Percentiles rank a stretch among this genome's conserved stretches.
phyloP scores from a whole-genome alignment of 2,113 vertebrate genomes.

The Hydropotes inermis region DNA sequence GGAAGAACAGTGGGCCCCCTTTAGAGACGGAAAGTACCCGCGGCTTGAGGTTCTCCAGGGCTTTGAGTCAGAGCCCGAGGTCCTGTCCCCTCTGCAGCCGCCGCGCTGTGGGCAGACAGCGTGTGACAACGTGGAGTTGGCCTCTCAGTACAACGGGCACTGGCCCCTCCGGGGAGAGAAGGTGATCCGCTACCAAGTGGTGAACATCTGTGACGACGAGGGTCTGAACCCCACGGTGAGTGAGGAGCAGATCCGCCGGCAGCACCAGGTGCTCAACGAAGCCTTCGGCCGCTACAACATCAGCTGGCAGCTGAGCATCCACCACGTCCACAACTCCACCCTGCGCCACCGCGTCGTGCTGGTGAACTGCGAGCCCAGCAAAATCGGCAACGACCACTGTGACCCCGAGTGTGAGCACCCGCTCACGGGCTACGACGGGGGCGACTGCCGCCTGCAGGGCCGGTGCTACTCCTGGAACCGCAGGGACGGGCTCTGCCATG shows the following conservation, averaged over 20 bases:
- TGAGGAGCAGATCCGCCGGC: conserved; percentile 85
- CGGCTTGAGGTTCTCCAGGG: conserved; percentile 76
- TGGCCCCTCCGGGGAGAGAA: conserved; percentile 89
- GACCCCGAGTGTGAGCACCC: conserved; percentile 95
- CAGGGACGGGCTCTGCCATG: conserved; percentile 90
- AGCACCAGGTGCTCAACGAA: conserved; percentile 85
- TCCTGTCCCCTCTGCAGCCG: conserved; percentile 84
- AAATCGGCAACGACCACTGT: conserved; percentile 94
- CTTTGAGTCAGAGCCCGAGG: conserved; percentile 75
- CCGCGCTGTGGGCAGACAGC: conserved; percentile 89
- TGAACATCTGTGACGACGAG: conserved; percentile 87
- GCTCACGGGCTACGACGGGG: conserved; percentile 92
- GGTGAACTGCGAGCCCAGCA: conserved; percentile 92
- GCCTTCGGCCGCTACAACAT: conserved; percentile 95
- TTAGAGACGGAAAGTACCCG: conserved; percentile 85
- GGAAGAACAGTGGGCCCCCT: conserved; percentile 84
- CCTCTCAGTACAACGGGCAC: conserved; percentile 89
- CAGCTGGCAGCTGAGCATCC: conserved; percentile 88
- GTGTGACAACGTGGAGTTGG: conserved; percentile 92
- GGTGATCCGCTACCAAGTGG: conserved; percentile 88
- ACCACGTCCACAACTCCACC: conserved; percentile 87
- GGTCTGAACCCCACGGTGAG: conserved; percentile 87
- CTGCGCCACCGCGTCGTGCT: conserved; percentile 88
- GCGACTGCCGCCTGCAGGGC: conserved; percentile 89
- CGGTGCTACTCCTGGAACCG: conserved; percentile 94